A percentile compares a stretch with the other conserved stretches of the same genome.
Conservation (phyloP, 2,113 vertebrate species). For the Blennius ocellaris region DNA sequence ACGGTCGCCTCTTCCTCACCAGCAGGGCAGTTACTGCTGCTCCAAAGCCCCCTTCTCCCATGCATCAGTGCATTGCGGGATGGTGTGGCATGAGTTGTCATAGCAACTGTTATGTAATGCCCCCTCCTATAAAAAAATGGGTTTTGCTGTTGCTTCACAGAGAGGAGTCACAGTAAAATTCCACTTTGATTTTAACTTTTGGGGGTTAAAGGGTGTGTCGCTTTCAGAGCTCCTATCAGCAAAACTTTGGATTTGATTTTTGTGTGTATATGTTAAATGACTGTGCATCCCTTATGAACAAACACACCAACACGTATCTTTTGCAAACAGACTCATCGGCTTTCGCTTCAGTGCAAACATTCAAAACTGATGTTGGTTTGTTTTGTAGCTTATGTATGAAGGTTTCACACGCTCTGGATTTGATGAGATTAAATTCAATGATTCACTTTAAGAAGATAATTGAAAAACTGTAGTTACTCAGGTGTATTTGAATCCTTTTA, state of each 20-base stretch:
- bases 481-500: background rate
- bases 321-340: background rate
- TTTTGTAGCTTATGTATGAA: no score
- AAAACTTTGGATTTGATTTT: background rate
- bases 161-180: slow-evolving; percentile 63
- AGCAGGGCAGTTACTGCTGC: slow-evolving; percentile 54
- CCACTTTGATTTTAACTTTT: slow-evolving; percentile 46
- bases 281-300: background rate
- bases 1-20: no score
- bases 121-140: background rate
- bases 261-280: no score
- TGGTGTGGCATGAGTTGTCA: slow-evolving; percentile 45
- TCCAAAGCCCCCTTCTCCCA: slow-evolving; percentile 43
- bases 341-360: no score
- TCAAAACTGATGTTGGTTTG: no score
- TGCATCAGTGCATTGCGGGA: slow-evolving; percentile 64
- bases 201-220: slow-evolving; percentile 16
- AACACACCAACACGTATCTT: background rate
- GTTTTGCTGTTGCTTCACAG: slow-evolving; percentile 49
- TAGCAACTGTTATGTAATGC: slow-evolving; percentile 61
- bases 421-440: no score
- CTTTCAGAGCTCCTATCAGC: background rate
- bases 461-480: background rate
- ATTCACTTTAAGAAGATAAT: background rate
- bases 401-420: no score